Base-by-base conservation (phyloP, 1,140 invertebrate species). In the Camponotus floridanus region DNA sequence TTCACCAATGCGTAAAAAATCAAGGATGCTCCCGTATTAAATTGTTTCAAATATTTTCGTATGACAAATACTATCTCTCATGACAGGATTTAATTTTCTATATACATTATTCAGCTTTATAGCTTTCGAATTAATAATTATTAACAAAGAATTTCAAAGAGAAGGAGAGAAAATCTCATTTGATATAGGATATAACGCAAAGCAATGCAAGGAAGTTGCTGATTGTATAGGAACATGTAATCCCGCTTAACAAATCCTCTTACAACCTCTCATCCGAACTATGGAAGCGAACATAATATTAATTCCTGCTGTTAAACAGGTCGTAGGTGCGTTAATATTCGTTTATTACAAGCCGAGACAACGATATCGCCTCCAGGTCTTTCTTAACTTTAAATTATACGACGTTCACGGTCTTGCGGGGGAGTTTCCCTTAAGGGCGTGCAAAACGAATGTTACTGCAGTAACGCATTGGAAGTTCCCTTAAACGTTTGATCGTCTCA, bases 191-290 rank as follows among this genome's bases (percentile, higher is more conserved):
- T 78, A 48, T 78, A 26, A 7, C n/a, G 0, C 45, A 45, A n/a
- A 68, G 45, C 4, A 39, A 80, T 21, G 45, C 45, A 80, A 80
- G 33, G 36, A 68, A 36, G 45, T 55, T 79, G 26, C 18, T 79
- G 62, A 31, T 67, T 80, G 76, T 55, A 70, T 55, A 80, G 64
- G n/a, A 57, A 80, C 76, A 7, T 80, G 76, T 80, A 80, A 80
- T 80, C 76, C 76, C 13, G 48, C 64, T 80, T 80, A 80, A 80
- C 64, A 80, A 80, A 80, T 80, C 76, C 76, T 80, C 76, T 80
- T 80, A 80, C 45, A 80, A 21, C n/a, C 33, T 68, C 42, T 21
- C n/a, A 80, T 42, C 76, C 36, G 31, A 68, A 55, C 33, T 51
- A 55, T 51, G 31, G 76, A 51, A 68, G 76, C 76, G 64, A 39